Base-by-base conservation (phyloP, 2,888 invertebrate genomes). In the Morpho helenor region DNA sequence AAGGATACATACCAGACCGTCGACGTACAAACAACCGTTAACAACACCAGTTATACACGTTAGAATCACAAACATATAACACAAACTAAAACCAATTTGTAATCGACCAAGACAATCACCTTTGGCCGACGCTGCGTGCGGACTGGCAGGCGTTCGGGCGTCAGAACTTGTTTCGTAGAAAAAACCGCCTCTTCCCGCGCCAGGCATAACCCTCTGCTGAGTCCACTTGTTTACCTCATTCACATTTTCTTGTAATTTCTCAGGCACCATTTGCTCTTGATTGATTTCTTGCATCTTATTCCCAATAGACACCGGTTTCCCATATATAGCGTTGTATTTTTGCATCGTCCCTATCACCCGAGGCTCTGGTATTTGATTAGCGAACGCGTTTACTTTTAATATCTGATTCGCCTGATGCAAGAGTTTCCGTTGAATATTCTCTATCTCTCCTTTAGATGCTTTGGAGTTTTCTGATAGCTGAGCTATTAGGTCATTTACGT, bases 141-240 rank as follows among this genome's bases (percentile, higher is more conserved):
- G 79, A 94, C 91, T 87, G 94, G 92, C 89, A 89, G 92, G 77
- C 92, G 85, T 91, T 92, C 78, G 92, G 89, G 74, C 74, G 65
- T 76, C 77, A 77, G 83, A 87, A 88, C 87, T 84, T 77, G 86
- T 89, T 90, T 79, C 81, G 94, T 94, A 91, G 94, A 95, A 88
- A 88, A 89, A 89, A 86, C 74, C 79, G 82, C 83, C 84, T 85
- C 86, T 87, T 80, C 83, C 84, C 83, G 80, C 83, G 74, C 80
- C 74, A 74, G 75, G 72, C 75, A 75, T 69, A 74, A 83, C 87
- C 87, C 88, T 84, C 82, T 81, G 87, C 82, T 82, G 82, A 80
- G 82, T 83, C 80, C 82, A 70, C 70, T 81, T 85, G 84, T 82
- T 81, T 80, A 81, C 79, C 75, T 75, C 76, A 72, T 66, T 74